Evolutionary conservation across 2,888 invertebrate species (phyloP), one percentile per base, ranked within the genome.

Genomic region (Brachyopa scutellaris): DNA sequence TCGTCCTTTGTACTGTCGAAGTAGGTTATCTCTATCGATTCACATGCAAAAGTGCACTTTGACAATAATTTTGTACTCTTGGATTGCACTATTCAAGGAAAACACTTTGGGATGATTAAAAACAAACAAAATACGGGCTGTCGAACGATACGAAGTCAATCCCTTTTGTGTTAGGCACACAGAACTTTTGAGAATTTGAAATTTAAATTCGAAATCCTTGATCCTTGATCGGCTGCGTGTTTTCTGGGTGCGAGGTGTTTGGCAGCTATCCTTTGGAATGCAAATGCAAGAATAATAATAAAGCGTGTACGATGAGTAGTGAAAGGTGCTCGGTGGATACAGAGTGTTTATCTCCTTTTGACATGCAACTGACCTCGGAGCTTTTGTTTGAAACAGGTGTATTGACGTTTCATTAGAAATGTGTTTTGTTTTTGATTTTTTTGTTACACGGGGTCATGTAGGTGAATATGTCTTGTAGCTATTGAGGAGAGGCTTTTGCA

Each of bases 91-190:
- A 13, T 74, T 62, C 42, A 64, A 64, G 15, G 64, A 51, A 64
- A 69, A 76, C 76, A 64, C 51, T 80, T 59, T 19, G 38, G 31
- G 62, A 53, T 76, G 76, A 80, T 80, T 74, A 62, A 80, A 80
- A 80, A 51, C 64, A 80, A 80, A 80, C 69, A 80, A 40, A 47
- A 49, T 62, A 40, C 45, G 55, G 74, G 74, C 38, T n/a, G 49
- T 29, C 11, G 15, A 47, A 45, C 42, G 66, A 59, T 66, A 45
- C 38, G 47, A 79, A 79, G 66, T 79, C 79, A 67, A 74, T 74
- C 55, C 67, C 74, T 19, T 33, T 13, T 23, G 8, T 17, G 8
- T 15, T n/a, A n/a, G 17, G 36, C 38, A 38, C 26, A 26, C 26
- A 26, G 4, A 3, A 36, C 49, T 3, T 40, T 13, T 26, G 47